phyloP scores from a whole-genome alignment of 2,888 invertebrate species.

The Neelides folsomi region DNA sequence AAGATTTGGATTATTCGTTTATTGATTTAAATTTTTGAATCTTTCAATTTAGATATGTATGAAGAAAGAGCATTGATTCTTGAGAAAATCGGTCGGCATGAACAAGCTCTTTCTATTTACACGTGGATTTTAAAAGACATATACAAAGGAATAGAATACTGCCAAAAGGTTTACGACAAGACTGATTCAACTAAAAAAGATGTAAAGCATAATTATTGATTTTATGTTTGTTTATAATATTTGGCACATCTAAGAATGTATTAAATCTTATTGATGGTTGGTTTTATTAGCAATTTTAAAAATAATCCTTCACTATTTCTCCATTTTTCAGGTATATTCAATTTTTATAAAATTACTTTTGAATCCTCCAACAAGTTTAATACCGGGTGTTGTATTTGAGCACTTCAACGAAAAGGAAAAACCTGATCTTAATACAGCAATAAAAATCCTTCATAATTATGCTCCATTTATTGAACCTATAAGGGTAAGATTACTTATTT shows the following conservation, averaged over 20 bases:
- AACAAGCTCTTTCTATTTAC: conserved; percentile 84
- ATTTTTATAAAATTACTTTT: conserved; percentile 49
- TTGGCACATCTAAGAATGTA: no score
- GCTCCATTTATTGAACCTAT: conserved; percentile 71
- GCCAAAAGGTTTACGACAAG: conserved; percentile 51
- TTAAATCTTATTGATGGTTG: no score
- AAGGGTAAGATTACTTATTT: conserved; percentile 43
- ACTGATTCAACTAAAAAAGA: conserved; percentile 23
- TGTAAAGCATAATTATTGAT: conserved; percentile 3
- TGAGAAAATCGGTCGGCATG: conserved; percentile 78
- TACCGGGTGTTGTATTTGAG: conserved; percentile 38
- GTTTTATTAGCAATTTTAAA: neutral
- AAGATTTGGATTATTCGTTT: neutral
- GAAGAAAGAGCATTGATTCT: conserved; percentile 91
- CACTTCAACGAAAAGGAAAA: conserved; percentile 41
- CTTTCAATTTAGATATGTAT: conserved; percentile 47
- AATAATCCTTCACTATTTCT: neutral
- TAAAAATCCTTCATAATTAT: conserved; percentile 67
- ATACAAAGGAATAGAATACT: conserved; percentile 69
- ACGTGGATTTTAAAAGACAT: conserved; percentile 73
- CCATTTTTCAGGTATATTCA: conserved; percentile 47
- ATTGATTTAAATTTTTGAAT: neutral
- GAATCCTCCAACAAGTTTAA: conserved; percentile 44
- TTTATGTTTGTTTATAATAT: neutral
- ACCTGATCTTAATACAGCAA: conserved; percentile 64